These are phyloP conservation scores for Fulica atra DNA, from an alignment of 2,113 vertebrate genomes.

Conservation along the genomic window DNA sequence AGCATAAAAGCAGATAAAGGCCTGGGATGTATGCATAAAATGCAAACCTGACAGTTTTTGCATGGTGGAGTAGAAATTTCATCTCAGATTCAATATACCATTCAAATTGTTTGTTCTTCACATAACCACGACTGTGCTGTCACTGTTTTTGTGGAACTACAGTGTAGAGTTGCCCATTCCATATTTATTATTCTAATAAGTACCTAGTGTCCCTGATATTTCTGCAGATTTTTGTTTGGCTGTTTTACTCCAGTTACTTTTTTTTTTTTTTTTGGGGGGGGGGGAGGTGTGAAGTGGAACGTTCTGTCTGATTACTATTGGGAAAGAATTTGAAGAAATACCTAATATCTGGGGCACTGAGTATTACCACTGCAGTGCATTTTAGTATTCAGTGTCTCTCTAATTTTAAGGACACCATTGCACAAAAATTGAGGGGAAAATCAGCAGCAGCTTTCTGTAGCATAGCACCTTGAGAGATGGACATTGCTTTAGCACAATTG, in stretches of 20 bases:
- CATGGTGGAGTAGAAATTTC: background rate
- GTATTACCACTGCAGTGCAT: background rate
- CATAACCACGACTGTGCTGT: background rate
- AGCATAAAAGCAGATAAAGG: background rate
- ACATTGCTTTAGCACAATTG: background rate
- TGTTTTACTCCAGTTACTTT: background rate
- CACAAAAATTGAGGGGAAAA: background rate
- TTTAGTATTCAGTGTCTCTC: background rate
- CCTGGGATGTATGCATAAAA: background rate
- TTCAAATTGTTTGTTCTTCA: background rate
- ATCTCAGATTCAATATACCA: background rate
- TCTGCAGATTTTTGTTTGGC: background rate
- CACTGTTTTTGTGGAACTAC: background rate
- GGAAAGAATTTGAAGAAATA: background rate
- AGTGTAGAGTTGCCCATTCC: background rate
- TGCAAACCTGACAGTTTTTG: background rate
- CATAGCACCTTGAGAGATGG: background rate
- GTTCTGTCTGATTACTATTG: background rate
- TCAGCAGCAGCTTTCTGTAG: background rate
- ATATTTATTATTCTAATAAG: background rate
- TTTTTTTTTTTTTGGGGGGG: background rate
- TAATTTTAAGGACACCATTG: background rate
- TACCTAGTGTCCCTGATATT: background rate
- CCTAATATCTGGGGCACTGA: background rate
- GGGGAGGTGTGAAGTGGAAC: background rate